Evolutionary conservation across 2,797 vertebrate genomes (phyloP).

Genomic region (Psittacula derbiana): DNA sequence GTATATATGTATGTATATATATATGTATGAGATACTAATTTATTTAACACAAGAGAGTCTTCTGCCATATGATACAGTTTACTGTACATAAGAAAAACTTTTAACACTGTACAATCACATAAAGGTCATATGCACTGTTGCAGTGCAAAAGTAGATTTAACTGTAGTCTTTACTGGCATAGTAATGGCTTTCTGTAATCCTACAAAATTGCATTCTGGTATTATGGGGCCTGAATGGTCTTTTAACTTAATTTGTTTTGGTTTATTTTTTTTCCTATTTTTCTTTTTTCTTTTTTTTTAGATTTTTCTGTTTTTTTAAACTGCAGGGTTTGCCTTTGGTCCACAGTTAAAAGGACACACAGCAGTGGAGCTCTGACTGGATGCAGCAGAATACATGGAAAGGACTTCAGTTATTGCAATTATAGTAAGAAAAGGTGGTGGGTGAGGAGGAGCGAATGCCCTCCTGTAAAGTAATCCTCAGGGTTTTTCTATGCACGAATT

Average conservation of each 20-base stretch:
- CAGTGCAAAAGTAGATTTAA: constrained; percentile 88
- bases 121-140: constrained; percentile 94
- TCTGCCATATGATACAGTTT: constrained; percentile 85
- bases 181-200: constrained; percentile 83
- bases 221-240: constrained; percentile 71
- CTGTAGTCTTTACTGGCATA: constrained; percentile 88
- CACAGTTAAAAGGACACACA: constrained; percentile 78
- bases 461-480: constrained; percentile 69
- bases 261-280: neutral
- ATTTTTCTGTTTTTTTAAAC: constrained; percentile 56
- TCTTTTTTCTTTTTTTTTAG: neutral
- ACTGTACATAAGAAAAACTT: constrained; percentile 89
- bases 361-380: constrained; percentile 71
- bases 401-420: constrained; percentile 83
- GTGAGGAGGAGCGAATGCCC: constrained; percentile 65
- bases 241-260: constrained; percentile 15
- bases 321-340: constrained; percentile 79
- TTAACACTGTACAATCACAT: constrained; percentile 91
- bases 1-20: constrained; percentile 76
- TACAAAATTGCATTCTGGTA: constrained; percentile 80
- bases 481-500: constrained; percentile 42
- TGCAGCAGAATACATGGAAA: constrained; percentile 76
- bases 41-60: constrained; percentile 84
- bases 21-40: constrained; percentile 77
- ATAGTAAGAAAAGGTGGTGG: constrained; percentile 63